These are phyloP conservation scores for Polyommatus iphigenia DNA, from an alignment of 2,888 invertebrate species.

Conservation along the genomic window DNA sequence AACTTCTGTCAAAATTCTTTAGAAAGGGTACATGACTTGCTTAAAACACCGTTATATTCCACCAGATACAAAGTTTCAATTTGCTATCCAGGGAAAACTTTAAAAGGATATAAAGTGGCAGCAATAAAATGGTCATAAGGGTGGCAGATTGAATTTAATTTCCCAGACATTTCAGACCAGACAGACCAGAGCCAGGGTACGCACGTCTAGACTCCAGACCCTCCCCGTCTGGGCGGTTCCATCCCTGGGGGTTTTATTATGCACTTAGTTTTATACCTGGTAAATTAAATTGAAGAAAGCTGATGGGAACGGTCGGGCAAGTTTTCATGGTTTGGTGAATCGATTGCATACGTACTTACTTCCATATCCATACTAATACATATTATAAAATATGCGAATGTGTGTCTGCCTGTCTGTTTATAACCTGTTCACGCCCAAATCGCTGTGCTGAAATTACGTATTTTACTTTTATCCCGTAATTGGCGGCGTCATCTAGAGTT, in stretches of 20 bases:
- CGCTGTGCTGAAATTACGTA: too few species aligned
- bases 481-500: too few species aligned
- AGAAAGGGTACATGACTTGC: neutral
- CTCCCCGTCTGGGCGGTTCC: neutral
- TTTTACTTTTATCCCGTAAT: too few species aligned
- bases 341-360: neutral
- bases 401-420: too few species aligned
- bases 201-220: constrained; percentile 18
- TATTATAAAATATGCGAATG: too few species aligned
- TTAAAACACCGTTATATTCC: neutral
- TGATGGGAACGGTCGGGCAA: neutral
- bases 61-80: neutral
- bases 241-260: constrained; percentile 12
- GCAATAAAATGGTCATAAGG: neutral
- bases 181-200: constrained; percentile 14
- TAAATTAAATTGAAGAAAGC: neutral
- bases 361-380: too few species aligned
- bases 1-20: too few species aligned
- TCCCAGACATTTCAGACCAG: neutral
- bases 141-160: neutral
- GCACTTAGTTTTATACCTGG: constrained; percentile 3
- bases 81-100: neutral
- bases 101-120: neutral
- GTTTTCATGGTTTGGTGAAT: neutral
- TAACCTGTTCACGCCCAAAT: too few species aligned